Conservation (phyloP, 1,140 invertebrate genomes). For the Rhyzopertha dominica region DNA sequence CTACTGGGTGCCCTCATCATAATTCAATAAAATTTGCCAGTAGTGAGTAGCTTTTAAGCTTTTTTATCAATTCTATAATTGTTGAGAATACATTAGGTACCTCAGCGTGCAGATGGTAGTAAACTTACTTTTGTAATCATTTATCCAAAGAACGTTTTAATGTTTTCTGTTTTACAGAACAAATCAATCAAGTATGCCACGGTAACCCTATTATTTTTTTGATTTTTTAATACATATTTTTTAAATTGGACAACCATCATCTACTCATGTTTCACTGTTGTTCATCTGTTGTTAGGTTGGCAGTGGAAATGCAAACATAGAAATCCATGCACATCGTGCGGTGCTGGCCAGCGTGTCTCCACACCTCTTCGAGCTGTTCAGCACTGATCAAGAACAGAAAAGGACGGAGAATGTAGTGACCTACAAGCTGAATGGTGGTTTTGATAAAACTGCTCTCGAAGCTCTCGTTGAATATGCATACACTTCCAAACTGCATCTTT, state of each 20-base stretch:
- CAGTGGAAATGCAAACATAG: too few species aligned
- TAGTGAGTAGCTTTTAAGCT: constrained; percentile 45
- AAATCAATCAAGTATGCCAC: constrained; percentile 33
- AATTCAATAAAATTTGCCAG: constrained; percentile 40
- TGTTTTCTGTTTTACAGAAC: constrained; percentile 43
- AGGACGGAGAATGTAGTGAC: constrained; percentile 49
- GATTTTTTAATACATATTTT: constrained; percentile 2
- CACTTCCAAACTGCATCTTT: constrained; percentile 53
- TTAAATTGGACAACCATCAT: neutral
- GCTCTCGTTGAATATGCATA: constrained; percentile 77
- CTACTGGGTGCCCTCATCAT: constrained; percentile 39
- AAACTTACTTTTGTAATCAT: constrained; percentile 2
- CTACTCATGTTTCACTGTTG: constrained; percentile 4
- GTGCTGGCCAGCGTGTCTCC: constrained; percentile 72
- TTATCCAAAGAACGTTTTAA: constrained; percentile 36
- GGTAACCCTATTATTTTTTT: constrained; percentile 31
- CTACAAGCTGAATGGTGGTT: constrained; percentile 64
- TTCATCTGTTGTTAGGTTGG: constrained; percentile 50
- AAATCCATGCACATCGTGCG: constrained; percentile 70
- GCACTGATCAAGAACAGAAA: constrained; percentile 49
- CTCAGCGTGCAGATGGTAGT: too few species aligned
- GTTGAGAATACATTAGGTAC: too few species aligned
- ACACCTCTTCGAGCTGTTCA: constrained; percentile 74
- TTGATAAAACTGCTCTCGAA: constrained; percentile 63
- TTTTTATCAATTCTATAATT: too few species aligned